These are phyloP conservation scores for Sycophila sp. DNA, from an alignment of 1,140 invertebrate species.

Conservation along the genomic window DNA sequence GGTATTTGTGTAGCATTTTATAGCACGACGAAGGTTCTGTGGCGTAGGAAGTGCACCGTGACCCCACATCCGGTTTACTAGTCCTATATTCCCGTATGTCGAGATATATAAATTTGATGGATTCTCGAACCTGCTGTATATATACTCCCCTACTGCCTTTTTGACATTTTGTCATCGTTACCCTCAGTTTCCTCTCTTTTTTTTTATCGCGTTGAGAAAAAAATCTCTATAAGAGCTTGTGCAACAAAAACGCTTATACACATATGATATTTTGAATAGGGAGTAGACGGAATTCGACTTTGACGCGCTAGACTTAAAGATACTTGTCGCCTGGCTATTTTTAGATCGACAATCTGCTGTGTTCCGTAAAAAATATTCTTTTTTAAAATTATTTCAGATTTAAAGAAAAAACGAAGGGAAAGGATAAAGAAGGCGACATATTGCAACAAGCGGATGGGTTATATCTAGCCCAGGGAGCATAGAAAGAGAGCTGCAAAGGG, in stretches of 20 bases:
- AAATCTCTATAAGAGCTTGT: background rate
- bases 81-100: slow-evolving; percentile 44
- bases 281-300: slow-evolving; percentile 10
- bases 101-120: background rate
- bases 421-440: too few species aligned
- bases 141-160: background rate
- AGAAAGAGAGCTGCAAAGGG: too few species aligned
- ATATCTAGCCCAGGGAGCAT: too few species aligned
- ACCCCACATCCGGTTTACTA: slow-evolving; percentile 49
- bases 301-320: background rate
- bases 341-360: too few species aligned
- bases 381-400: background rate
- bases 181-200: slow-evolving; percentile 5
- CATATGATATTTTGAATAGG: background rate
- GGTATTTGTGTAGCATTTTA: too few species aligned
- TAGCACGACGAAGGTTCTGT: too few species aligned
- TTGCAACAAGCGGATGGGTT: too few species aligned
- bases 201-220: background rate
- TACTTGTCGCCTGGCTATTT: background rate
- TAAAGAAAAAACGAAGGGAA: too few species aligned
- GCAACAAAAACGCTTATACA: slow-evolving; percentile 28
- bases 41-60: slow-evolving; percentile 52
- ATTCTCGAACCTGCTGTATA: slow-evolving; percentile 22
- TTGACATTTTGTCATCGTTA: too few species aligned
- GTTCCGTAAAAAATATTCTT: background rate